phyloP scores from a whole-genome alignment of 2,113 vertebrate genomes.

The Penelope pileata region DNA sequence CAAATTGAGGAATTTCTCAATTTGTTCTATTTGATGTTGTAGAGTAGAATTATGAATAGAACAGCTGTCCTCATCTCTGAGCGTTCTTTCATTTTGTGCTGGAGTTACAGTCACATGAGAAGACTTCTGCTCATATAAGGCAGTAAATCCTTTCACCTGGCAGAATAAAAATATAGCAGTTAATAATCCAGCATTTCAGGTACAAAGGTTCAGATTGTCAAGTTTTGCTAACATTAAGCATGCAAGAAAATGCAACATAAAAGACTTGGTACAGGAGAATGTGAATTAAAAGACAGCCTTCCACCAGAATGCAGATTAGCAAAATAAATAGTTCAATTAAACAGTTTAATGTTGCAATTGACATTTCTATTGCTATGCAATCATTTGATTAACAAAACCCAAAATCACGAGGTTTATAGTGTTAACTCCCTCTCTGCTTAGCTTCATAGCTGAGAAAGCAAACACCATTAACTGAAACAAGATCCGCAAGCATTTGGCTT shows the following conservation, averaged over 20 bases:
- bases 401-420: conserved; percentile 31
- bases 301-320: neutral
- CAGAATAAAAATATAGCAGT: conserved; percentile 1
- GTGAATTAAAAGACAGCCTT: neutral
- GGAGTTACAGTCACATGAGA: neutral
- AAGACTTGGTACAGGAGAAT: neutral
- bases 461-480: neutral
- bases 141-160: conserved; percentile 55
- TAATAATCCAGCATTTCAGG: neutral
- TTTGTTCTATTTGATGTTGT: conserved; percentile 64
- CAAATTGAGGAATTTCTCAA: conserved; percentile 60
- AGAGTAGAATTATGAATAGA: neutral
- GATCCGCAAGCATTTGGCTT: neutral
- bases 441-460: neutral
- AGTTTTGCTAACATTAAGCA: neutral
- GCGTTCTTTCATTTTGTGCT: neutral
- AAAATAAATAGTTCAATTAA: conserved; percentile 59
- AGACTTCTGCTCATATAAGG: neutral
- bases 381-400: conserved; percentile 52
- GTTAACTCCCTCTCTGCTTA: conserved; percentile 24
- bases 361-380: conserved; percentile 27
- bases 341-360: conserved; percentile 54
- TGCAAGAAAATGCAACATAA: accelerated
- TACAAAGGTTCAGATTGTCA: neutral
- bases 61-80: conserved; percentile 1